Conservation (phyloP, 2,113 vertebrate species). For the Chaetops frenatus region DNA sequence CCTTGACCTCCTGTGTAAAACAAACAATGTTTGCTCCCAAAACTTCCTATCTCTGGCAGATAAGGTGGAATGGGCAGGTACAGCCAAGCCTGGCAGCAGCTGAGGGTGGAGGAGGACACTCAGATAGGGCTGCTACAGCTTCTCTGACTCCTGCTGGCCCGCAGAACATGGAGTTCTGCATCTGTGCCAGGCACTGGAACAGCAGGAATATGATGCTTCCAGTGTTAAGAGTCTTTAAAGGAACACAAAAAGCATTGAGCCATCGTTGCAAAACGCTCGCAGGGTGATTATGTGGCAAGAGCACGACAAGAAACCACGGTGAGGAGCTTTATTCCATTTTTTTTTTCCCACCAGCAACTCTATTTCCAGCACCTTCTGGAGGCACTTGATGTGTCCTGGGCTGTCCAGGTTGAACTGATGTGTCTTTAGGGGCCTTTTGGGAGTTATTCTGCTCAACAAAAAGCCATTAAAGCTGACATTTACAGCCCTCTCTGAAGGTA, state of each 20-base stretch:
- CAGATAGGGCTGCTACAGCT: neutral
- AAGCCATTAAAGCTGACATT: neutral
- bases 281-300: neutral
- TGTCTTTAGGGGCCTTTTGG: neutral
- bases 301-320: neutral
- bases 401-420: neutral
- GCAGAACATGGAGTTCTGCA: slow-evolving; percentile 38
- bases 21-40: neutral
- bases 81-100: slow-evolving; percentile 1
- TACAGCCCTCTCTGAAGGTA: neutral
- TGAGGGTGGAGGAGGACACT: slow-evolving; percentile 1
- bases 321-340: neutral
- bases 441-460: neutral
- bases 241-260: neutral
- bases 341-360: neutral
- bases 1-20: neutral
- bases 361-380: neutral
- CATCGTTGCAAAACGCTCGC: neutral
- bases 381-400: rapidly evolving
- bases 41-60: neutral
- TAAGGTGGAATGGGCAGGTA: neutral
- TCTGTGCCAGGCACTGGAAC: slow-evolving; percentile 43
- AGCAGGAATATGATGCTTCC: slow-evolving; percentile 15
- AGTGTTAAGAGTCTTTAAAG: neutral
- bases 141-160: neutral